phyloP scores from a whole-genome alignment of 2,888 invertebrate species.

The Neoaliturus tenellus region DNA sequence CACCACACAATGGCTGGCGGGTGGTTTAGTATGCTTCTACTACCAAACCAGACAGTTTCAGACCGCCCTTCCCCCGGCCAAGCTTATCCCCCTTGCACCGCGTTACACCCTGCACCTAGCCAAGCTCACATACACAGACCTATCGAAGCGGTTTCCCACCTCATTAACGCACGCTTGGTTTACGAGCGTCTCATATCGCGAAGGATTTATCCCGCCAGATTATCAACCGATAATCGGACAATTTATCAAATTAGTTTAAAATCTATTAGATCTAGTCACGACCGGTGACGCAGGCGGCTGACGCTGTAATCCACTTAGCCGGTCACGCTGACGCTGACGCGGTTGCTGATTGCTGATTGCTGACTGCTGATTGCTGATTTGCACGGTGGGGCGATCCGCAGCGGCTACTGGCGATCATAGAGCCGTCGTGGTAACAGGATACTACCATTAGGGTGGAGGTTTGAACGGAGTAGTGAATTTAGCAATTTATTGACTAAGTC shows the following conservation, averaged over 20 bases:
- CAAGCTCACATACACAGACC: too few species aligned
- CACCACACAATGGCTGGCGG: too few species aligned
- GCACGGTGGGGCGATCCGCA: not conserved
- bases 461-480: too few species aligned
- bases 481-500: too few species aligned
- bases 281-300: not conserved
- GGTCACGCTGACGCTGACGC: not conserved
- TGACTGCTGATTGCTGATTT: not conserved
- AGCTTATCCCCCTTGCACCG: not conserved
- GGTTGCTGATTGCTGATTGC: too few species aligned
- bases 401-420: not conserved
- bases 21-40: too few species aligned
- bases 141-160: slow-evolving; percentile 1
- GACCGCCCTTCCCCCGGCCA: too few species aligned
- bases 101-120: not conserved
- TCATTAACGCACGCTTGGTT: slow-evolving; percentile 30
- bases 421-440: too few species aligned
- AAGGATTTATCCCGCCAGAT: not conserved
- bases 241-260: slow-evolving; percentile 48
- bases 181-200: slow-evolving; percentile 28
- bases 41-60: too few species aligned
- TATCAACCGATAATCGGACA: slow-evolving; percentile 34
- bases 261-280: slow-evolving; percentile 45
- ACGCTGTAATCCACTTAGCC: not conserved
- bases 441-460: too few species aligned